Evolutionary conservation across 2,113 vertebrate species (phyloP).

Genomic region (Hemicordylus capensis): DNA sequence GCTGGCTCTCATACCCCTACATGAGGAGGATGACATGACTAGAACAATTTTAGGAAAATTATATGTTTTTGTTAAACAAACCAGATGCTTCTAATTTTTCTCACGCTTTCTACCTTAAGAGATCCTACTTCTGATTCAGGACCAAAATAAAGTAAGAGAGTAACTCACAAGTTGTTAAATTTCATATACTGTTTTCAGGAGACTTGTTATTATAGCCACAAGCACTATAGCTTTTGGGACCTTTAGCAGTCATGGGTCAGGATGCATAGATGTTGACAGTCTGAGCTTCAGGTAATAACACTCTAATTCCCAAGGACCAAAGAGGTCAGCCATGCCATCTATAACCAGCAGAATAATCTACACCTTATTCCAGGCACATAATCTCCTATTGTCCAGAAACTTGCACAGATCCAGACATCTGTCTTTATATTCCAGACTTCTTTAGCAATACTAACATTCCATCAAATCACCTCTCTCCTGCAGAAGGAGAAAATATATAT

Average conservation of each 20-base stretch:
- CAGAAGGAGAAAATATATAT: not conserved
- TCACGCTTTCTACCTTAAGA: not conserved
- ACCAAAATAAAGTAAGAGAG: not conserved
- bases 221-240: not conserved
- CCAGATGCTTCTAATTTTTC: not conserved
- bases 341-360: constrained; percentile 1
- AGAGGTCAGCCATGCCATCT: constrained; percentile 9
- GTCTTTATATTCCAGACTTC: constrained; percentile 32
- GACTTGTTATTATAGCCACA: not conserved
- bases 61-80: not conserved
- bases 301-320: constrained; percentile 35
- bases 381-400: constrained; percentile 29
- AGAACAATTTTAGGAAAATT: not conserved
- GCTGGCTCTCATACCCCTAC: too few relatives aligned
- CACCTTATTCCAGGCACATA: constrained; percentile 21
- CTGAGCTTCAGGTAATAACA: constrained; percentile 37
- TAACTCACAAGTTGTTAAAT: not conserved
- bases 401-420: constrained; percentile 46
- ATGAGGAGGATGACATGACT: not conserved
- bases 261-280: constrained; percentile 37
- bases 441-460: constrained; percentile 28
- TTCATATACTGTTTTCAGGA: not conserved
- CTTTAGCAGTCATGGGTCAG: constrained; percentile 49
- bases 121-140: not conserved
- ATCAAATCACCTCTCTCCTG: constrained; percentile 30